These are phyloP conservation scores for Parazoanthus atlanticus DNA, from an alignment of 92 coral and sea anemone genomes.

Conservation along the genomic window DNA sequence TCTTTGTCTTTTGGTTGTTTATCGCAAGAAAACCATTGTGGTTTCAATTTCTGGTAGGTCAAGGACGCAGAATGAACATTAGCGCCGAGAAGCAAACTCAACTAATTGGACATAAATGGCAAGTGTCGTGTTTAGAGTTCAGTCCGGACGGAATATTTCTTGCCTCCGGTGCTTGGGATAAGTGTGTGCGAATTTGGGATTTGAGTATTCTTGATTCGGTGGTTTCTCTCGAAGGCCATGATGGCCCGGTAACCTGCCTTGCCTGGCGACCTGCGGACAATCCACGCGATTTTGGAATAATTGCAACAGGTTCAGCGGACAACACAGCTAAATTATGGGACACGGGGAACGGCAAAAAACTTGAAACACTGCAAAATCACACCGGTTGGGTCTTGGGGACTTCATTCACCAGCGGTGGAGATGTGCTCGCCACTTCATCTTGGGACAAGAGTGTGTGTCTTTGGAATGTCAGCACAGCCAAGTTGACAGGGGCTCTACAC, in stretches of 20 bases:
- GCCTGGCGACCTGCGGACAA: conserved; percentile 66
- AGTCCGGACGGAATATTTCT: conserved; percentile 85
- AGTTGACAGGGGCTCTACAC: conserved; percentile 50
- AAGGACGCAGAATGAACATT: conserved; percentile 73
- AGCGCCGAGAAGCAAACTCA: conserved; percentile 80
- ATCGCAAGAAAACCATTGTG: conserved; percentile 6
- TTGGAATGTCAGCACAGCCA: conserved; percentile 78
- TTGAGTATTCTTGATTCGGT: conserved; percentile 83
- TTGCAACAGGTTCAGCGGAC: conserved; percentile 94
- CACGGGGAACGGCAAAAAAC: conserved; percentile 62
- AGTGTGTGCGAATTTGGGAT: conserved; percentile 89
- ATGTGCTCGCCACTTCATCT: conserved; percentile 79
- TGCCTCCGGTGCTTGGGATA: conserved; percentile 97
- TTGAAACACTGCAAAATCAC: conserved; percentile 65
- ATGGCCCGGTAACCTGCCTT: conserved; percentile 80
- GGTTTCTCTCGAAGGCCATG: conserved; percentile 73
- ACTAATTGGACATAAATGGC: conserved; percentile 96
- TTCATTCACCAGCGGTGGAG: conserved; percentile 80
- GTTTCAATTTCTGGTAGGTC: not conserved
- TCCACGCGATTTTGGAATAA: conserved; percentile 54
- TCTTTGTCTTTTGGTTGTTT: conserved; percentile 4
- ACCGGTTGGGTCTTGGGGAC: conserved; percentile 88
- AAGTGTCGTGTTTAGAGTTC: conserved; percentile 91
- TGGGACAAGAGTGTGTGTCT: conserved; percentile 87
- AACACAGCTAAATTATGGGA: conserved; percentile 87